Percentiles rank a stretch among this genome's conserved stretches.
These are phyloP conservation scores for Catocala fraxini DNA, from an alignment of 2,888 invertebrate species.

Conservation along the genomic window DNA sequence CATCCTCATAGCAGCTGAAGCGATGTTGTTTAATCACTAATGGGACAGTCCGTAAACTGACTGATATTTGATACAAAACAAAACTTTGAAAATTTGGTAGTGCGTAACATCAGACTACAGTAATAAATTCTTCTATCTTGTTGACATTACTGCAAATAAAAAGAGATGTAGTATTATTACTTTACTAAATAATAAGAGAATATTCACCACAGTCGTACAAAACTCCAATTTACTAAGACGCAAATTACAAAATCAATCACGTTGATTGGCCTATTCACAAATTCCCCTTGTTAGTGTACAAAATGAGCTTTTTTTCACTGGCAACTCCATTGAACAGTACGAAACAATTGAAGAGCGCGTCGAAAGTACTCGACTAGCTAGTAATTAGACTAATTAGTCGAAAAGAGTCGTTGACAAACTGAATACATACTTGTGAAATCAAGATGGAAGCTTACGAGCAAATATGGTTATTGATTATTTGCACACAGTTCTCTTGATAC, in stretches of 20 bases:
- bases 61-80: no score
- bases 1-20: no score
- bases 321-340: slow-evolving; percentile 29
- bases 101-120: no score
- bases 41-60: no score
- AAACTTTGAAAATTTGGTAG: no score
- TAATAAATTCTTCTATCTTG: no score
- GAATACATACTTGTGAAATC: not conserved
- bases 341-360: slow-evolving; percentile 35
- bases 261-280: slow-evolving; percentile 62
- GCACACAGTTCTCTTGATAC: no score
- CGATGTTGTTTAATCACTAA: no score
- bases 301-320: slow-evolving; percentile 41
- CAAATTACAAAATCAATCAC: slow-evolving; percentile 58
- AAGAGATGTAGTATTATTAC: not conserved
- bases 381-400: slow-evolving; percentile 42
- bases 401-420: not conserved
- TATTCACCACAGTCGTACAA: slow-evolving; percentile 35
- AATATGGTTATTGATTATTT: no score
- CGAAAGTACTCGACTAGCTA: slow-evolving; percentile 16
- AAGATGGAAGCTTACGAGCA: no score
- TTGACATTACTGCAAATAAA: no score
- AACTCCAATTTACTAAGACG: slow-evolving; percentile 50
- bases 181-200: slow-evolving; percentile 4
- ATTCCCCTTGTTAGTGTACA: slow-evolving; percentile 38